Percentiles rank a stretch among this genome's conserved stretches.
These are phyloP conservation scores for Pelecanoides urinatrix DNA, from an alignment of 2,113 vertebrate genomes.

Conservation along the genomic window DNA sequence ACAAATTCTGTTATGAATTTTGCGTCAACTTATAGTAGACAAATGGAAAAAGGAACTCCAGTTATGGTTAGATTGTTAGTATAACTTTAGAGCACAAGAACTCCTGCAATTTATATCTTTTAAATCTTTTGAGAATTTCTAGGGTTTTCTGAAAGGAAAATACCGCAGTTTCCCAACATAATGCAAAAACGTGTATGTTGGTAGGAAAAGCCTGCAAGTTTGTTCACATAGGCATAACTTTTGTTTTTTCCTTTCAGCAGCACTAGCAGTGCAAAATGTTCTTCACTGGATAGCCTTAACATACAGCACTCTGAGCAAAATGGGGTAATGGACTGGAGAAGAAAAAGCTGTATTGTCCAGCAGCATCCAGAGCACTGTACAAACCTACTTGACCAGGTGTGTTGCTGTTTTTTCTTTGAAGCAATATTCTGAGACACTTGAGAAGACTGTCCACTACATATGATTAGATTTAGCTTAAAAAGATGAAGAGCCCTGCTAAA, in stretches of 20 bases:
- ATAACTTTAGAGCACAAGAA: neutral
- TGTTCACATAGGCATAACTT: neutral
- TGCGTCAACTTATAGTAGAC: neutral
- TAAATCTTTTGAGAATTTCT: neutral
- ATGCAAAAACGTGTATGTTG: neutral
- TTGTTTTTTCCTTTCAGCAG: slow-evolving; percentile 10
- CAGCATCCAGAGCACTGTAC: slow-evolving; percentile 73
- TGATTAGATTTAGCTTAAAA: neutral
- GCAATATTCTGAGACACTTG: neutral
- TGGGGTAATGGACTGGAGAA: slow-evolving; percentile 82
- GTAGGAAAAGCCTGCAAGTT: neutral
- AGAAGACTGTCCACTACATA: neutral
- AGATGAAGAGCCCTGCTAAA: neutral
- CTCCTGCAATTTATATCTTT: neutral
- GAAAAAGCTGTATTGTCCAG: slow-evolving; percentile 69
- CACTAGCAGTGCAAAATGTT: slow-evolving; percentile 73
- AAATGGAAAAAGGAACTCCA: neutral
- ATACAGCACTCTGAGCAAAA: slow-evolving; percentile 78
- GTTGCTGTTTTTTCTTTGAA: neutral
- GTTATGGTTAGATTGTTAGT: neutral
- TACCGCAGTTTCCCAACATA: neutral
- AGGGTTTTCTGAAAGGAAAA: neutral
- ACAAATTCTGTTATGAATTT: neutral
- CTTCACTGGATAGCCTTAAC: slow-evolving; percentile 74
- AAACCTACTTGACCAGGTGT: slow-evolving; percentile 78